Evolutionary conservation across 1,140 invertebrate species (phyloP), one percentile per base, ranked within the genome.

Genomic region (Papilio polytes): DNA sequence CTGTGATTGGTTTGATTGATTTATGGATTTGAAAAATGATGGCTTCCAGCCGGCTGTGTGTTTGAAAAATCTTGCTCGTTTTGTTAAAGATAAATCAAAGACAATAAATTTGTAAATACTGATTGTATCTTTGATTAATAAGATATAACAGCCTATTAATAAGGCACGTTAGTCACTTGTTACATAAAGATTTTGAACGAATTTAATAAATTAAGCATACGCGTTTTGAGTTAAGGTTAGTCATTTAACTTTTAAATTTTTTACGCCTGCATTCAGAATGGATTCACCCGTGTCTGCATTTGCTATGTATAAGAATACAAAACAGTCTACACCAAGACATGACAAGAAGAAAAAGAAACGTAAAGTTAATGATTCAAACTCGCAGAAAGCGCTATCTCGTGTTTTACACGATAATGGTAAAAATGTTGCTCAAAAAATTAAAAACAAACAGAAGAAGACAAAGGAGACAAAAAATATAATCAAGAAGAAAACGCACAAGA

Each of bases 261-360:
- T 18, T 53, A 22, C n/a, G 18, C 20, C 41, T 44, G 26, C 18
- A 78, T 78, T 46, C n/a, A 56, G n/a, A 80, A 86, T 93, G 92
- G 89, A 94, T 74, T 70, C 86, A 31, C 87, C 87, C 9, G 86
- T 94, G 12, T 94, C 93, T 8, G 93, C 93, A 48, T 94, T 93
- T 84, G 88, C 92, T 44, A 83, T 93, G 31, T 94, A 94, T 81
- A 93, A 86, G 56, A 80, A 80, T 20, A 90, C 89, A 77, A 92
- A 89, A 81, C 86, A 87, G 74, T 31, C 86, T 46, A 84, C 86
- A 51, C 74, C 85, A 72, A 81, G 80, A 80, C 87, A 86, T 8
- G 90, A 90, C 80, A 85, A 87, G 63, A 91, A 91, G 44, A 92
- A 87, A 77, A 85, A 83, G 81, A 86, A 85, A 70, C 87, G 6